phyloP scores from a whole-genome alignment of 2,888 invertebrate genomes.

The Hydriomena furcata region DNA sequence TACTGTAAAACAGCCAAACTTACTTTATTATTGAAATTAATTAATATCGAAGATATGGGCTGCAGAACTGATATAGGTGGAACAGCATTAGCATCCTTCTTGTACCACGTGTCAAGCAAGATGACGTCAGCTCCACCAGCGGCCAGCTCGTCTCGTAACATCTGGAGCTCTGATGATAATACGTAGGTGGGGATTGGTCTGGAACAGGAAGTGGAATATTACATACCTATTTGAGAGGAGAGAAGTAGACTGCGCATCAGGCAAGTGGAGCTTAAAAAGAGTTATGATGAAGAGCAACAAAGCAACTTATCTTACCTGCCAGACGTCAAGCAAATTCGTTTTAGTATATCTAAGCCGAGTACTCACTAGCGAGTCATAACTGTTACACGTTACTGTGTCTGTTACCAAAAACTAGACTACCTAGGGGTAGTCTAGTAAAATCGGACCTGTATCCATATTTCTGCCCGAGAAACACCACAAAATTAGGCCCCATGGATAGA shows the following conservation, averaged over 20 bases:
- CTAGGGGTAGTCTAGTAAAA: no score
- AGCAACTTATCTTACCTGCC: no score
- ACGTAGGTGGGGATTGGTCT: slow-evolving; percentile 98
- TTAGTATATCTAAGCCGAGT: no score
- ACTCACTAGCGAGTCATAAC: no score
- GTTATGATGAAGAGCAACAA: no score
- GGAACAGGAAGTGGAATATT: slow-evolving; percentile 13
- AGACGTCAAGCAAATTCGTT: no score
- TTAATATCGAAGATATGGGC: slow-evolving; percentile 97
- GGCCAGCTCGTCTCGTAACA: slow-evolving; percentile 93
- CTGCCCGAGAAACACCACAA: slow-evolving; percentile 98
- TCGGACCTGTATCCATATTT: slow-evolving; percentile 94
- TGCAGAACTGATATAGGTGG: slow-evolving; percentile 97
- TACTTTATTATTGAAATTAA: slow-evolving; percentile 99
- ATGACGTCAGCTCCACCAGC: slow-evolving; percentile 92
- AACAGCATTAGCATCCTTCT: slow-evolving; percentile 97
- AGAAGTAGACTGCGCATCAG: no score
- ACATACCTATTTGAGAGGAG: no score
- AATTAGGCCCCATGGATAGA: slow-evolving; percentile 98
- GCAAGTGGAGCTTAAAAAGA: no score
- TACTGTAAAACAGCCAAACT: no score
- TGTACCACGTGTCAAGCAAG: slow-evolving; percentile 96
- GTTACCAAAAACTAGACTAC: no score
- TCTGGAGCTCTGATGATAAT: slow-evolving; percentile 93
- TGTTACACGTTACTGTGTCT: no score